Conservation (phyloP, 2,113 vertebrate species). For the Cochlearius cochlearius region DNA sequence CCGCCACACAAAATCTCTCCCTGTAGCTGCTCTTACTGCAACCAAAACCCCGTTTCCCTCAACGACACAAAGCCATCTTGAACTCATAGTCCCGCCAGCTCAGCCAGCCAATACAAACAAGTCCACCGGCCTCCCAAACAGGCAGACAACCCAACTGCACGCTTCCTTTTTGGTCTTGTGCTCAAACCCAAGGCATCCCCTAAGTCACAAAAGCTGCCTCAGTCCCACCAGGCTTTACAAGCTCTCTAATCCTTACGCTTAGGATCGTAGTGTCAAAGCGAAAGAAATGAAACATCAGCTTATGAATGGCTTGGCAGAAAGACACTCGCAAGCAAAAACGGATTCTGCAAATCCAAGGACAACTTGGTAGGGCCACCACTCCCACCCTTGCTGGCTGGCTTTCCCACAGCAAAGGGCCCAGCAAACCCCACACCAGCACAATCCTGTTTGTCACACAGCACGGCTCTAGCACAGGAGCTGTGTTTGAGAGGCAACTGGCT, state of each 20-base stretch:
- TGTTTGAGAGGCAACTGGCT: background rate
- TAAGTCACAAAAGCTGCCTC: background rate
- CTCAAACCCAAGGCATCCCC: background rate
- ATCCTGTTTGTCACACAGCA: background rate
- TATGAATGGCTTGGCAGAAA: background rate
- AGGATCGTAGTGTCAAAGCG: background rate
- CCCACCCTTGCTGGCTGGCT: background rate
- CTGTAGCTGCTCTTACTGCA: background rate
- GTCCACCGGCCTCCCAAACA: background rate
- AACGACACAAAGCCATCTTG: background rate
- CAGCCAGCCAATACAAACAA: background rate
- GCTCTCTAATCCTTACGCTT: background rate
- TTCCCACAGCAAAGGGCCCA: background rate
- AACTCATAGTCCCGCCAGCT: background rate
- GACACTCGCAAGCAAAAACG: rapidly evolving
- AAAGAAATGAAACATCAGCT: background rate
- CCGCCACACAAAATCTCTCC: background rate
- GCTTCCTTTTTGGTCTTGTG: background rate
- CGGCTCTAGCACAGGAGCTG: background rate
- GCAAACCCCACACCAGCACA: background rate
- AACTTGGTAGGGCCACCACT: background rate
- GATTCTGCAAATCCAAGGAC: background rate
- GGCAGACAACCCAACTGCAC: background rate
- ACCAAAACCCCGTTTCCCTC: background rate
- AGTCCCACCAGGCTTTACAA: background rate